These are phyloP conservation scores for Orchestia grillus DNA, from an alignment of 1,140 invertebrate genomes.

Conservation along the genomic window DNA sequence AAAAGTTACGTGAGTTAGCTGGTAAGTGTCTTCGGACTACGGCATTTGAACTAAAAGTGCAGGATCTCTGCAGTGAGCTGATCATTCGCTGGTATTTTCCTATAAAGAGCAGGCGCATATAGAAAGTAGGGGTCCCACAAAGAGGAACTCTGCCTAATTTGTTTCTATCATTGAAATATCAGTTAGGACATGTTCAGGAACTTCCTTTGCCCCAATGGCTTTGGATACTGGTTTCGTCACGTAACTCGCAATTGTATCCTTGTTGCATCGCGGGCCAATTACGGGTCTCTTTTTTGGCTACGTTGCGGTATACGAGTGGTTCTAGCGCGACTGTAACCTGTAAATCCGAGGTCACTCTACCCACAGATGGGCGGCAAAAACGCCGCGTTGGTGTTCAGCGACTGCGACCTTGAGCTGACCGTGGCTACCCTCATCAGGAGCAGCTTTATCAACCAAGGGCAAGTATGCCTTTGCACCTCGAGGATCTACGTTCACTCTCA, in stretches of 20 bases:
- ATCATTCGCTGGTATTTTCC: no score
- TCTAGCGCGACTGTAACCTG: background rate
- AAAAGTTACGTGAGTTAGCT: no score
- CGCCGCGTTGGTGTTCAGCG: constrained; percentile 75
- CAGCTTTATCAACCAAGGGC: constrained; percentile 77
- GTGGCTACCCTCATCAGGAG: constrained; percentile 73
- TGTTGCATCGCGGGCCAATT: background rate
- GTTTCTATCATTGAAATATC: no score
- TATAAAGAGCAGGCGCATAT: no score
- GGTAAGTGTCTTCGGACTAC: no score
- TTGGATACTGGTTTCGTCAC: background rate
- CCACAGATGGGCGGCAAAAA: constrained; percentile 77
- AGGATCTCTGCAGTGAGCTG: no score
- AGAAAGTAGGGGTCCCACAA: no score
- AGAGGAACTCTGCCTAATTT: no score
- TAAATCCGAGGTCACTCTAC: background rate
- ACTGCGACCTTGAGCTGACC: constrained; percentile 74
- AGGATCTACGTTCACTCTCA: constrained; percentile 75
- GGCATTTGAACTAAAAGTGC: no score
- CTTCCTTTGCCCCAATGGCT: background rate
- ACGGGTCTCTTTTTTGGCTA: background rate
- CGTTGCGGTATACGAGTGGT: background rate
- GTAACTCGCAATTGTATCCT: background rate
- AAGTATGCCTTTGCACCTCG: constrained; percentile 77
- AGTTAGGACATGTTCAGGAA: background rate